phyloP scores from a whole-genome alignment of 2,888 invertebrate genomes.

The Megastigmus dorsalis region DNA sequence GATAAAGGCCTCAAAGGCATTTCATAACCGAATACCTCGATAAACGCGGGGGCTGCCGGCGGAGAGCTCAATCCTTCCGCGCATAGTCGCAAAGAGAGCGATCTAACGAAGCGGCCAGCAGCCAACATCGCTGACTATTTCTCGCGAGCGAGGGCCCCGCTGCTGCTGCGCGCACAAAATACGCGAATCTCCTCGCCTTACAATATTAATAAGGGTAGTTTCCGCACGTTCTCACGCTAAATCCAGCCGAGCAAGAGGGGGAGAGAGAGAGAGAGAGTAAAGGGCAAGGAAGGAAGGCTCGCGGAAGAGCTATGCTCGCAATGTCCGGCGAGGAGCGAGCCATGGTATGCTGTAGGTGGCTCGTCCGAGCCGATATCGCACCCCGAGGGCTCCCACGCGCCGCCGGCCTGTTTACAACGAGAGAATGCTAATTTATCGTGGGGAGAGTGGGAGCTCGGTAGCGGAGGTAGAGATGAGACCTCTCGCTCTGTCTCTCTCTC shows the following conservation, averaged over 20 bases:
- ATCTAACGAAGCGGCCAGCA: too few species aligned
- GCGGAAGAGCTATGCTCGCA: conserved; percentile 73
- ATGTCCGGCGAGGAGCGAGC: conserved; percentile 67
- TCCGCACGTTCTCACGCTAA: conserved; percentile 68
- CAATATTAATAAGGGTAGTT: conserved; percentile 74
- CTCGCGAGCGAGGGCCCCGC: too few species aligned
- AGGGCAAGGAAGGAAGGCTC: conserved; percentile 62
- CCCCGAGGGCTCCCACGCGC: conserved; percentile 67
- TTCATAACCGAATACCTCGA: too few species aligned
- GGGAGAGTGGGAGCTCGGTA: neutral
- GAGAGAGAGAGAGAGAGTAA: conserved; percentile 56
- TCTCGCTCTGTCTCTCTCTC: conserved; percentile 17
- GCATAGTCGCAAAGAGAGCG: too few species aligned
- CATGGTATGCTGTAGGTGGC: conserved; percentile 71
- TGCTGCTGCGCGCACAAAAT: too few species aligned
- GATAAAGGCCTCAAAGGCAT: too few species aligned
- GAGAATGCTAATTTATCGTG: conserved; percentile 73
- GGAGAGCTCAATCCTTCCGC: conserved; percentile 23
- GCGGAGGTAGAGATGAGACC: neutral
- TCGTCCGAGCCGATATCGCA: conserved; percentile 55
- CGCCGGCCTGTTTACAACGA: conserved; percentile 69
- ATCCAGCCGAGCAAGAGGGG: conserved; percentile 51
- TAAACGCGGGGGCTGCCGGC: too few species aligned
- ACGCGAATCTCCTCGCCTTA: too few species aligned
- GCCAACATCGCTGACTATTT: too few species aligned